Percentiles rank a stretch among this genome's conserved stretches.
These are phyloP conservation scores for Mesitornis unicolor DNA, from an alignment of 2,113 vertebrate species.

Conservation along the genomic window DNA sequence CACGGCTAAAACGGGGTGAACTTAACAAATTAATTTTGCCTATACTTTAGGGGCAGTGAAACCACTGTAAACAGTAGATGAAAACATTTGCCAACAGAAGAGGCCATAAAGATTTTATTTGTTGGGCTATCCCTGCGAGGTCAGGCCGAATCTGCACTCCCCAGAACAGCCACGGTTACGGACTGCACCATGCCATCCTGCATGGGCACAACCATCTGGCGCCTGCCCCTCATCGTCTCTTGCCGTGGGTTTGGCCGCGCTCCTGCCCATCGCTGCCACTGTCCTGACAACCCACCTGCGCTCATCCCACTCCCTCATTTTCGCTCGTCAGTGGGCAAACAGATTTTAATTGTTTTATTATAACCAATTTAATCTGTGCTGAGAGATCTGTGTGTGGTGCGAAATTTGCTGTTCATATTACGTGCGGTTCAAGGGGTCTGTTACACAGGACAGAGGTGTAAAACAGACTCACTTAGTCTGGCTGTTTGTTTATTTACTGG, in stretches of 20 bases:
- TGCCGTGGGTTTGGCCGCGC: too few species aligned
- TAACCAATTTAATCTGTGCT: conserved; percentile 64
- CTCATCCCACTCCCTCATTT: conserved; percentile 53
- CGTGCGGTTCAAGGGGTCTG: conserved; percentile 75
- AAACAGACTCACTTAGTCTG: not conserved
- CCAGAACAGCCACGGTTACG: conserved; percentile 27
- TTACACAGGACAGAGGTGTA: conserved; percentile 49
- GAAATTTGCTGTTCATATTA: conserved; percentile 60
- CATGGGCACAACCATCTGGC: conserved; percentile 71
- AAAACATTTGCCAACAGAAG: conserved; percentile 39
- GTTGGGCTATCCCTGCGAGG: conserved; percentile 58
- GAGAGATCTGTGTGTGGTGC: conserved; percentile 27
- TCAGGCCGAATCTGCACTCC: conserved; percentile 46
- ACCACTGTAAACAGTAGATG: conserved; percentile 15
- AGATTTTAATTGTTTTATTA: conserved; percentile 74
- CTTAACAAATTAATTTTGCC: conserved; percentile 24
- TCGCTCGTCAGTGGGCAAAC: conserved; percentile 65
- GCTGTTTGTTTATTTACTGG: conserved; percentile 12
- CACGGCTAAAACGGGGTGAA: not conserved
- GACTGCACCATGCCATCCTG: conserved; percentile 34
- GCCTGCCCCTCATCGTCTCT: conserved; percentile 40
- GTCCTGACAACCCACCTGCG: conserved; percentile 50
- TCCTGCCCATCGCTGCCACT: too few species aligned
- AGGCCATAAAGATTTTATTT: conserved; percentile 56
- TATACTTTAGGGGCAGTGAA: not conserved